Base-by-base conservation (phyloP, 2,113 vertebrate genomes). In the Papio anubis region DNA sequence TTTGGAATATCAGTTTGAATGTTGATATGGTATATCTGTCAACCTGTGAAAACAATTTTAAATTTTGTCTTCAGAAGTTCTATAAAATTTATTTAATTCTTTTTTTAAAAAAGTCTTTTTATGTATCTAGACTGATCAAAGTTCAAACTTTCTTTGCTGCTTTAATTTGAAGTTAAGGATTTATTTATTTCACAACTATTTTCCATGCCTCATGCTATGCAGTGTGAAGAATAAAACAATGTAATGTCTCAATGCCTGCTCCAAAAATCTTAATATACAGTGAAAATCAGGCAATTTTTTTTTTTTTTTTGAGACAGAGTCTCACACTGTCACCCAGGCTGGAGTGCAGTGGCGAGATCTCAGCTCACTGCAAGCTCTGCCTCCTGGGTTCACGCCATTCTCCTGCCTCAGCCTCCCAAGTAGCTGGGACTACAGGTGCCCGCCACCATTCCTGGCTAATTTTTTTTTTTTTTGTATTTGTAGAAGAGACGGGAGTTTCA, bases 91-190 rank as follows among this genome's bases (percentile, higher is more conserved):
- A 88, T 50, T 93, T 91, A 66, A n/a, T 75, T 94, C 88, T 88
- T 57, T 81, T 85, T 20, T 68, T 4, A 12, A 18, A 52, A 17
- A 52, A 27, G 79, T 90, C 12, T 70, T 88, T 90, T 85, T 57
- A 91, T 89, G 1, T 70, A 94, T 75, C 14, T 25, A 81, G 8
- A 14, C 27, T 12, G 17, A 70, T 68, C 88, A 94, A 59, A 86
- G 13, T 21, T 45, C 13, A 38, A 35, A 2, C 5, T 16, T 84
- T 82, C 50, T 35, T 93, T 32, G 85, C 7, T 64, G 0, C 38
- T 68, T 95, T 23, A 89, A 93, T 68, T 83, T 90, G n/a, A 91
- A 81, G 11, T 89, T 86, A 70, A 86, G 55, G 3, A 89, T 87
- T 57, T 86, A 82, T 88, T 96, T 25, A 75, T 68, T 16, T 4